Base-by-base conservation (phyloP, 2,113 vertebrate species). In the Mirza zaza region DNA sequence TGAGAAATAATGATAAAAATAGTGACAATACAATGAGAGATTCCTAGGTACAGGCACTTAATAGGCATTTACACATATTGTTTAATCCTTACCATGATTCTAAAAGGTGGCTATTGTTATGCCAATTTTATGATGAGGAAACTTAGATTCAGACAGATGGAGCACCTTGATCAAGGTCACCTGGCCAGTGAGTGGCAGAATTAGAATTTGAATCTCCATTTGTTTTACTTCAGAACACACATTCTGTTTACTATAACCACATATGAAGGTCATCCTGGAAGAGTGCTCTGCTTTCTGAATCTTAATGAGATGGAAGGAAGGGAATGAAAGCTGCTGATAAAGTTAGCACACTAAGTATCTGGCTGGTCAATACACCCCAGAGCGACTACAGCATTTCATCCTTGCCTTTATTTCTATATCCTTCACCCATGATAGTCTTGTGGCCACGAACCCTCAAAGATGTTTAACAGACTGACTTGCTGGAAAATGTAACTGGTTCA, bases 1-100 rank as follows among this genome's bases (percentile, higher is more conserved):
- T 81, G 8, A 91, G 57, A 83, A 59, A 90, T 92, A 79, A 90
- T 61, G 52, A 32, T 90, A 50, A 91, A 95, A 85, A 39, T 57
- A 73, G 59, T 57, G 34, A 18, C 34, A n/a, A 61, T 21, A 5
- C 57, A 79, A 48, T 12, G 57, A 75, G 11, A 76, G 8, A 2
- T 17, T 57, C 29, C 15, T 85, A 36, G 6, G 9, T 45, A 42
- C 20, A 57, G 52, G 32, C 36, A 65, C 50, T 71, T 65, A 57
- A 23, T 70, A 87, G 50, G 14, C 25, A 63, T 50, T 36, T 81
- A n/a, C 23, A 29, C n/a, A 12, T 89, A 12, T 50, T 36, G 71
- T 52, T 87, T 70, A 80, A 86, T 57, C 29, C 20, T 67, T 42
- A 75, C 61, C 25, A 45, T 32, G 11, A 14, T 27, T 94, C 45